A percentile compares a stretch with the other conserved stretches of the same genome.
These are phyloP conservation scores for Siniperca chuatsi DNA, from an alignment of 2,113 vertebrate genomes.

Conservation along the genomic window DNA sequence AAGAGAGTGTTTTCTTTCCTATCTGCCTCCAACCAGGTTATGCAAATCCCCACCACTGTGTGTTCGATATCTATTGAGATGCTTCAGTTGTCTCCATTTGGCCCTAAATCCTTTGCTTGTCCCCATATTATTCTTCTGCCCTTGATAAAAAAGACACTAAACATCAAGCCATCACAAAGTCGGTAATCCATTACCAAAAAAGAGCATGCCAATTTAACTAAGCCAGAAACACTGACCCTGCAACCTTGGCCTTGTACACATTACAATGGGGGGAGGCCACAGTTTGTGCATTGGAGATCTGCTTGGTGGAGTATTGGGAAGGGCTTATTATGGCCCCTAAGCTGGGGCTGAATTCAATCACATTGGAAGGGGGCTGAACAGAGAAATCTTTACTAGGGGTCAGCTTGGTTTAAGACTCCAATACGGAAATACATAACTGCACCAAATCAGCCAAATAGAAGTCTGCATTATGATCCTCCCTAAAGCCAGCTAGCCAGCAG, in stretches of 20 bases:
- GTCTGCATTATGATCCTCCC: constrained; percentile 62
- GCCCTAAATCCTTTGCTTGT: constrained; percentile 76
- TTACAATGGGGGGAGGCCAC: constrained; percentile 68
- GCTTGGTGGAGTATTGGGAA: constrained; percentile 61
- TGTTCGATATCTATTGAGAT: constrained; percentile 81
- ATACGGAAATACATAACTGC: constrained; percentile 65
- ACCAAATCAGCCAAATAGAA: constrained; percentile 51
- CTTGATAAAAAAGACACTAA: constrained; percentile 83
- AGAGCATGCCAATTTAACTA: constrained; percentile 81
- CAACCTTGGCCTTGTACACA: constrained; percentile 86
- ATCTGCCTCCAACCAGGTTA: constrained; percentile 82
- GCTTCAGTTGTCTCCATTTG: constrained; percentile 77
- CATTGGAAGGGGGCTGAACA: constrained; percentile 60
- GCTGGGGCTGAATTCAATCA: constrained; percentile 74
- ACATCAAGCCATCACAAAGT: constrained; percentile 79
- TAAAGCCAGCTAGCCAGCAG: constrained; percentile 38
- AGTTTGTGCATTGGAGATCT: constrained; percentile 76
- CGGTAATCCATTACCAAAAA: constrained; percentile 81
- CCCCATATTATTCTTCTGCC: constrained; percentile 73
- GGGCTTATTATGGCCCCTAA: constrained; percentile 70
- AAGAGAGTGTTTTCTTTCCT: constrained; percentile 80
- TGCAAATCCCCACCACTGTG: constrained; percentile 75
- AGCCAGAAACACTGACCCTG: constrained; percentile 79
- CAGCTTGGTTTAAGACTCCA: constrained; percentile 64
- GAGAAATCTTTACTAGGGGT: constrained; percentile 68